phyloP scores from a whole-genome alignment of 2,888 invertebrate genomes.

The Idaea straminata region DNA sequence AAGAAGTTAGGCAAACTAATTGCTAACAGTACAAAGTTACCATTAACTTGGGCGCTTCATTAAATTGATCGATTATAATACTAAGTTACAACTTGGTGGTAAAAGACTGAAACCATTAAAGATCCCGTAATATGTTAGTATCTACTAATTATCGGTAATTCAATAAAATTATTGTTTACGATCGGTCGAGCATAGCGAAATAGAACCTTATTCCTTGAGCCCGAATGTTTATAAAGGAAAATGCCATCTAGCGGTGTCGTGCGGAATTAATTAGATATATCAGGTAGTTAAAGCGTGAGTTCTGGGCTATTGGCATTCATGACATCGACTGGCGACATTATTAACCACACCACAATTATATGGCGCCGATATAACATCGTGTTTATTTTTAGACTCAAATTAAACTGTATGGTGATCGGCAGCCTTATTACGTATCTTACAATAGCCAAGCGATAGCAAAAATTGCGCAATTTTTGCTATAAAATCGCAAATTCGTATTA shows the following conservation, averaged over 20 bases:
- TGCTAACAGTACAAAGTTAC: no score
- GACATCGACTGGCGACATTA: slow-evolving; percentile 40
- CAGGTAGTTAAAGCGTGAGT: slow-evolving; percentile 34
- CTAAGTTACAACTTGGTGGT: slow-evolving; percentile 33
- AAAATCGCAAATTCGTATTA: no score
- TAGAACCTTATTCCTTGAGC: slow-evolving; percentile 19
- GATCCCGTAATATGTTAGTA: slow-evolving; percentile 38
- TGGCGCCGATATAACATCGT: slow-evolving; percentile 51
- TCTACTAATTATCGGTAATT: slow-evolving; percentile 46
- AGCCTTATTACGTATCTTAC: no score
- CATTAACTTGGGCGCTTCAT: no score
- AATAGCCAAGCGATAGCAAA: no score
- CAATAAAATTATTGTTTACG: slow-evolving; percentile 28
- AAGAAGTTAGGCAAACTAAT: no score
- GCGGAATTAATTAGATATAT: slow-evolving; percentile 47
- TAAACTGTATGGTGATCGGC: not conserved
- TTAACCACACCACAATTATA: slow-evolving; percentile 54
- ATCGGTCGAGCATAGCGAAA: slow-evolving; percentile 12
- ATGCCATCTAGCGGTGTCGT: slow-evolving; percentile 39
- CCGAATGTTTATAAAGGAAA: slow-evolving; percentile 14
- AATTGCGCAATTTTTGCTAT: no score
- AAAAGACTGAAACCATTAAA: slow-evolving; percentile 21
- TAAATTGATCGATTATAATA: no score
- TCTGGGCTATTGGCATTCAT: slow-evolving; percentile 49
- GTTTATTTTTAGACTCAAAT: slow-evolving; percentile 39